Percentiles rank a stretch among this genome's conserved stretches.
Conservation (phyloP, 2,797 vertebrate genomes). For the Salmo trutta region DNA sequence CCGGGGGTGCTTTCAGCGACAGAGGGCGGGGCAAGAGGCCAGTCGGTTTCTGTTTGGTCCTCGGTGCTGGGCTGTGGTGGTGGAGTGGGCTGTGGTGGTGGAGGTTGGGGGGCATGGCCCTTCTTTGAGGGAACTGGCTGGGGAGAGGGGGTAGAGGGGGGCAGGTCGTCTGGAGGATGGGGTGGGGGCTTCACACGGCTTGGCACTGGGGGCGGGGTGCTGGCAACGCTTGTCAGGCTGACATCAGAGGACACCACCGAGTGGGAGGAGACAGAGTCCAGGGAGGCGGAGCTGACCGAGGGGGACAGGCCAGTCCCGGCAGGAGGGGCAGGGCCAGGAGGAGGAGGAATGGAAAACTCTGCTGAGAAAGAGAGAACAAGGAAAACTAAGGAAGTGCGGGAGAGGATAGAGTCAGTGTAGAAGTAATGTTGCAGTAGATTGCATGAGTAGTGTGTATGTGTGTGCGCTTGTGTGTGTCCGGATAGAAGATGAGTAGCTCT, state of each 20-base stretch:
- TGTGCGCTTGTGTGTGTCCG: neutral
- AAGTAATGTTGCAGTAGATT: conserved; percentile 34
- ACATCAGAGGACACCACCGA: conserved; percentile 81
- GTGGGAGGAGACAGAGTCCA: conserved; percentile 84
- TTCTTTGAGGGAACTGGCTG: conserved; percentile 65
- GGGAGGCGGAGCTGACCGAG: conserved; percentile 83
- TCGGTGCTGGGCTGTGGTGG: conserved; percentile 39
- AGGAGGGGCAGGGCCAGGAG: conserved; percentile 65
- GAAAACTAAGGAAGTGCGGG: neutral
- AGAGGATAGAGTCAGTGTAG: neutral
- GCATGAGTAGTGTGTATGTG: conserved; percentile 1
- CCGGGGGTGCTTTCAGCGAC: conserved; percentile 64
- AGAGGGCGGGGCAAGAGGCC: conserved; percentile 71
- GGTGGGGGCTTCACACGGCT: conserved; percentile 79
- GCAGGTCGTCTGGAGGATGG: conserved; percentile 20
- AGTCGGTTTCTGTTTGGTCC: conserved; percentile 67
- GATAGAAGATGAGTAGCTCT: neutral
- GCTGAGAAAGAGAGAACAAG: conserved; percentile 22
- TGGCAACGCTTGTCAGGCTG: conserved; percentile 83
- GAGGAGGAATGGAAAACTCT: conserved; percentile 75
- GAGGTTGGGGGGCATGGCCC: conserved; percentile 60
- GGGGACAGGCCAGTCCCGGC: conserved; percentile 60
- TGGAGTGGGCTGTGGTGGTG: conserved; percentile 17
- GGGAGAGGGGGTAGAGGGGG: conserved; percentile 58
- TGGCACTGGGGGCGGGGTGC: conserved; percentile 90